A percentile compares a stretch with the other conserved stretches of the same genome.
phyloP scores from a whole-genome alignment of 2,797 vertebrate species.

The Sebastes goodei region DNA sequence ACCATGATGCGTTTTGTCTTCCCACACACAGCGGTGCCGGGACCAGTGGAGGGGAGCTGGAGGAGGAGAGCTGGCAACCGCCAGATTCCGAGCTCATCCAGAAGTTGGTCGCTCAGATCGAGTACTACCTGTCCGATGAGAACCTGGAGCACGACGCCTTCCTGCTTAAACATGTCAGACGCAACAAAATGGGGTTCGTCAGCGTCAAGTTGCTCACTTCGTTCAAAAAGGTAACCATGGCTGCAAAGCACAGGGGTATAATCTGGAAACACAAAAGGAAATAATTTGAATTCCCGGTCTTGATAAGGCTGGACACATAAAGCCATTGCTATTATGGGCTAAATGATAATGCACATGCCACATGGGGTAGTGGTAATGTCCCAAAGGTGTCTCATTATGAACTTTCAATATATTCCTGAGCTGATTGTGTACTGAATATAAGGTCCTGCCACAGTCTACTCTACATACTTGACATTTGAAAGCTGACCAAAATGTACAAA shows the following conservation, averaged over 20 bases:
- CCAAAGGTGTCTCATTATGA: not conserved
- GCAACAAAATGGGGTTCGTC: conserved; percentile 97
- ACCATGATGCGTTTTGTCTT: conserved; percentile 41
- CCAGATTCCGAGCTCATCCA: conserved; percentile 90
- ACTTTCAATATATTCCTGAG: not conserved
- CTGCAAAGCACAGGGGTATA: not conserved
- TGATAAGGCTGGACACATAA: not conserved
- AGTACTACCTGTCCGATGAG: conserved; percentile 97
- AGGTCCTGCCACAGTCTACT: not conserved
- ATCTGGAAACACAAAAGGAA: not conserved
- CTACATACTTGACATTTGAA: not conserved
- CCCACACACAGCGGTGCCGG: conserved; percentile 81
- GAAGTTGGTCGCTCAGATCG: conserved; percentile 93
- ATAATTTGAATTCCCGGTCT: not conserved
- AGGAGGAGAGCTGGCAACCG: conserved; percentile 93
- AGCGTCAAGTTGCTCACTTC: conserved; percentile 98
- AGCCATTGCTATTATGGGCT: not conserved
- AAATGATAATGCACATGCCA: not conserved
- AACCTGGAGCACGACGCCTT: conserved; percentile 98
- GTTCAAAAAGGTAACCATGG: conserved; percentile 92
- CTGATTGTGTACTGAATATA: not conserved
- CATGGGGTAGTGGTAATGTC: not conserved
- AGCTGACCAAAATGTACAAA: not conserved
- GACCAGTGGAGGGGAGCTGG: conserved; percentile 91
- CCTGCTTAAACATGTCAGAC: conserved; percentile 94